Evolutionary conservation across 2,797 vertebrate genomes (phyloP), one percentile per base, ranked within the genome.

Genomic region (Enteromius argenteus): DNA sequence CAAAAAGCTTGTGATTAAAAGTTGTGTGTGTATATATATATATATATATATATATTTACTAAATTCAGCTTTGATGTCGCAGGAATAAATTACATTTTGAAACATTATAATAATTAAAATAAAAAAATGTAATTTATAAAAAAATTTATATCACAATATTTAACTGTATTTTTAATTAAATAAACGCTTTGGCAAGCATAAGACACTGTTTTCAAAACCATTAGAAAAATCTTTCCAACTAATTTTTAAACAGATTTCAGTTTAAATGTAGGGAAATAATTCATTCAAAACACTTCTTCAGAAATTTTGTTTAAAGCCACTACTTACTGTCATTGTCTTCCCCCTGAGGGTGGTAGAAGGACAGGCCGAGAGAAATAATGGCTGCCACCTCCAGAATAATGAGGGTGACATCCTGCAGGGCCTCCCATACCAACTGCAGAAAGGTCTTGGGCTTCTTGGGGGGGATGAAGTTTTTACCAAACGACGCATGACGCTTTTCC

Each of bases 331-430:
- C 95, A 27, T 92, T 96, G 84, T 96, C 92, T 17, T 94, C 96
- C 0, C 96, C 97, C 0, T 96, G 95, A 30, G 97, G 97, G 77
- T 96, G 97, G 87, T 99, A 99, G 91, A 99, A 99, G 77, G 98
- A 99, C 49, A 99, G 91, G 58, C 96, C 96, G 85, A 99, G 91
- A 13, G 98, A 99, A 93, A 99, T 97, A 92, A 99, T 96, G 91
- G 98, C 98, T 23, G 98, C 98, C 0, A 99, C 96, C 93, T 98
- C 97, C 92, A 99, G 92, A 90, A 99, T 99, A 89, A 99, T 99
- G 44, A 99, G 96, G 0, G 98, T 99, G 87, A 99, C 97, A 30
- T 99, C 98, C 91, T 99, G 98, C 83, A 99, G 95, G 0, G 98
- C 98, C 90, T 99, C 98, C 98, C 98, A 99, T 88, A 99, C 98